phyloP scores from a whole-genome alignment of 2,888 invertebrate species.

The Limnephilus lunatus region DNA sequence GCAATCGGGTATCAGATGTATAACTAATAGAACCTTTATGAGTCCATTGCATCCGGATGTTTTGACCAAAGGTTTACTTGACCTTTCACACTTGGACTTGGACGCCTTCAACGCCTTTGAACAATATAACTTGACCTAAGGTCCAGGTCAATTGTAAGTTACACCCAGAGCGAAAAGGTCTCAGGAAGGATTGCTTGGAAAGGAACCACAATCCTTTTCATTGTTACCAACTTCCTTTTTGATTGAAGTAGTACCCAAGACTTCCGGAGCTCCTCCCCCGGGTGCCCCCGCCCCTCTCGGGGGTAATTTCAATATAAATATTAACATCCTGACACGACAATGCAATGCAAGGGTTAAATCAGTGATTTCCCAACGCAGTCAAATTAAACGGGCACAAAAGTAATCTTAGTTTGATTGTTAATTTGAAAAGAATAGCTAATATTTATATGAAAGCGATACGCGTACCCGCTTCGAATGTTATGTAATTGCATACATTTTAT shows the following conservation, averaged over 20 bases:
- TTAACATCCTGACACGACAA: constrained; percentile 52
- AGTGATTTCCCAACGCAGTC: not conserved
- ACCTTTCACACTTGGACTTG: constrained; percentile 48
- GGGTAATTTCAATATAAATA: constrained; percentile 57
- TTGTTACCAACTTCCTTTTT: constrained; percentile 56
- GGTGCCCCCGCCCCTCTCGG: constrained; percentile 40
- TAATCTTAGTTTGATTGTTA: not conserved
- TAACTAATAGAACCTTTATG: constrained; percentile 5
- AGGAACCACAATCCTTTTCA: constrained; percentile 58
- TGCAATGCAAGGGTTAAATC: constrained; percentile 44
- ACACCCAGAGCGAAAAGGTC: constrained; percentile 19
- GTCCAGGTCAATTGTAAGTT: constrained; percentile 28
- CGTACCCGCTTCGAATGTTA: not conserved
- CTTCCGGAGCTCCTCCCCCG: constrained; percentile 55
- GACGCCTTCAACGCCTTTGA: constrained; percentile 38
- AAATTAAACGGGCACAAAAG: not conserved
- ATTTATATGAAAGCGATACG: not conserved
- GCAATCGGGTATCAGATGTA: not conserved
- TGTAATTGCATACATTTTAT: not conserved
- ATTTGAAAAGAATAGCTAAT: not conserved
- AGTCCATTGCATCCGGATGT: constrained; percentile 31
- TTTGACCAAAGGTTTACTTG: constrained; percentile 37
- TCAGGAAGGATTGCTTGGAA: constrained; percentile 30
- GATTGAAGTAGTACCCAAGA: constrained; percentile 51
- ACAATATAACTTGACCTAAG: constrained; percentile 36